Evolutionary conservation across 2,888 invertebrate genomes (phyloP).

Genomic region (Pyrgus malvae): DNA sequence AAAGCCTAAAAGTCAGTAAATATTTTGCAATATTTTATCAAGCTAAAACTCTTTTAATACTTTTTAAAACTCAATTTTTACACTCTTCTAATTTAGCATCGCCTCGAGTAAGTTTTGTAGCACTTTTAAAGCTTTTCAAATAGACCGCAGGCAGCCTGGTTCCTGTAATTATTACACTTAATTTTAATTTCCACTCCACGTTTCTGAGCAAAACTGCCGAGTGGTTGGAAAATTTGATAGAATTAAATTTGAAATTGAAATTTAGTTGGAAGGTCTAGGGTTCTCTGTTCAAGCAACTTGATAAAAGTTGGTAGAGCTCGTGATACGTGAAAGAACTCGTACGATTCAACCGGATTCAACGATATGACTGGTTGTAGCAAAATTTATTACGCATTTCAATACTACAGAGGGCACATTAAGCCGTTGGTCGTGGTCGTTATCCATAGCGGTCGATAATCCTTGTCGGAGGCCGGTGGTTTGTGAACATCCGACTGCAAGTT

Average conservation of each 20-base stretch:
- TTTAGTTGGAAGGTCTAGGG: neutral
- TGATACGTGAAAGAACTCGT: no score
- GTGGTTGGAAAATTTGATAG: constrained; percentile 8
- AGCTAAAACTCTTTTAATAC: neutral
- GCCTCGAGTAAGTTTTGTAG: constrained; percentile 15
- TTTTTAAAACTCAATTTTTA: neutral
- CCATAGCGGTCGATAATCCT: no score
- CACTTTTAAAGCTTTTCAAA: constrained; percentile 20
- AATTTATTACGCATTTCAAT: no score
- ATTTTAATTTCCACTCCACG: constrained; percentile 19
- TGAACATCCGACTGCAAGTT: no score
- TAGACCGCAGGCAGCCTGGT: constrained; percentile 15
- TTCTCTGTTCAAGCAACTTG: neutral
- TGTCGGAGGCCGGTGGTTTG: no score
- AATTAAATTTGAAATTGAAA: neutral
- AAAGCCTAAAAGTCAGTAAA: no score
- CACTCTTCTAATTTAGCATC: constrained; percentile 12
- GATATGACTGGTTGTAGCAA: no score
- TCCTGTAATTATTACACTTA: constrained; percentile 25
- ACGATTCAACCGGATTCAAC: no score
- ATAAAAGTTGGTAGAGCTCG: neutral
- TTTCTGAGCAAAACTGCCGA: constrained; percentile 19
- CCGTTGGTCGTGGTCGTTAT: no score
- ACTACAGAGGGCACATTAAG: no score
- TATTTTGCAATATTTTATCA: neutral